A percentile compares a stretch with the other conserved stretches of the same genome.
These are phyloP conservation scores for Sialia sialis DNA, from an alignment of 2,113 vertebrate species.

Conservation along the genomic window DNA sequence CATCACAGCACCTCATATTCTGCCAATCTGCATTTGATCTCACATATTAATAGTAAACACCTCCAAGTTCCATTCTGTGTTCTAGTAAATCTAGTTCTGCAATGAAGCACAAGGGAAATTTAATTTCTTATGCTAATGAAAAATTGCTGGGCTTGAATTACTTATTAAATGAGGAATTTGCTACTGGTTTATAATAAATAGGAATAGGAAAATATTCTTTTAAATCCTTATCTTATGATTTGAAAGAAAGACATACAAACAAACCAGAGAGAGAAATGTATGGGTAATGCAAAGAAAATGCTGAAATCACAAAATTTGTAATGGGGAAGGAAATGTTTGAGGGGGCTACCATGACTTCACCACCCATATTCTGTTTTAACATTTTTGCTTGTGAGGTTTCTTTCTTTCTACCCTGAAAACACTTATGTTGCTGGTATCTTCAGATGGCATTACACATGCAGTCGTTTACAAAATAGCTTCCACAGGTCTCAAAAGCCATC, in stretches of 20 bases:
- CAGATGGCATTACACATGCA: background rate
- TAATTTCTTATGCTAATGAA: background rate
- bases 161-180: background rate
- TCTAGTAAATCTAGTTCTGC: background rate
- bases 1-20: background rate
- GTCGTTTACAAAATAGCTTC: background rate
- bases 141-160: constrained; percentile 30
- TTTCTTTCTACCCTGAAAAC: background rate
- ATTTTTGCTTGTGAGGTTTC: background rate
- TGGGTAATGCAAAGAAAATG: background rate
- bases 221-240: background rate
- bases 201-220: background rate
- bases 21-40: background rate
- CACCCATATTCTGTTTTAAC: background rate
- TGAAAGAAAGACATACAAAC: background rate
- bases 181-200: background rate
- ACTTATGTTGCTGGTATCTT: background rate
- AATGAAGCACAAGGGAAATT: background rate
- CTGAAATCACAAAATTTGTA: background rate
- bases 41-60: background rate
- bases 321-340: background rate
- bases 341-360: background rate
- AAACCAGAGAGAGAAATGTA: background rate
- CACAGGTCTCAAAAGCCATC: background rate
- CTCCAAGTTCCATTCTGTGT: background rate